Evolutionary conservation across 2,113 vertebrate genomes (phyloP), one percentile per base, ranked within the genome.

Genomic region (Paedocypris sp.): DNA sequence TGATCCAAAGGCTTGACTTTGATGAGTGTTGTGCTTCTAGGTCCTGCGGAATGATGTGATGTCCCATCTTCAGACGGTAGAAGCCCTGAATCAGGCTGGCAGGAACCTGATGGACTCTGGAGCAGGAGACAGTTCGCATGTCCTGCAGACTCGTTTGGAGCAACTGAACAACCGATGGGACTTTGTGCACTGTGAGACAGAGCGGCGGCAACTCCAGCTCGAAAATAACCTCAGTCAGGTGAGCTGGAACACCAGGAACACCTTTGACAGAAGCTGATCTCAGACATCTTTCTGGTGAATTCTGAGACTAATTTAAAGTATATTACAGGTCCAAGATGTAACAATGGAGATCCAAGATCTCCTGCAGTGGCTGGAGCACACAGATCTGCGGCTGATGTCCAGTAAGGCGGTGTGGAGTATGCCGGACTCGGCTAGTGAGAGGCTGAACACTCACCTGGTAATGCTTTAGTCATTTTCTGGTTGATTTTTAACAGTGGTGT

Each of bases 211-310:
- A 73, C 83, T 91, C 66, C 80, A 90, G 65, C 70, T 92, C 73
- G 90, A 92, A 79, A 91, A 87, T 78, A 87, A 83, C 73, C 83
- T 91, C 19, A 87, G 86, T 77, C 87, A 92, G 88, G 90, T 92
- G 65, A n/a, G 9, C 12, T 35, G 19, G 56, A 11, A 33, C 18
- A 59, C 43, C 13, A 23, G 22, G 2, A 31, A n/a, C n/a, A n/a
- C n/a, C n/a, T n/a, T n/a, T n/a, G n/a, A n/a, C n/a, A n/a, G n/a
- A n/a, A n/a, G n/a, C n/a, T n/a, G n/a, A 35, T 10, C 22, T 25
- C 19, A 32, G 13, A 19, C 26, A 36, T 5, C 4, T n/a, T 36
- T 10, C 2, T 15, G 5, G 35, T 15, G 1, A n/a, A 58, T 13
- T 58, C 15, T 6, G 10, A 15, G 12, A 9, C 1, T 15, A 3